Evolutionary conservation across 2,113 vertebrate species (phyloP).

Genomic region (Stictonetta naevosa): DNA sequence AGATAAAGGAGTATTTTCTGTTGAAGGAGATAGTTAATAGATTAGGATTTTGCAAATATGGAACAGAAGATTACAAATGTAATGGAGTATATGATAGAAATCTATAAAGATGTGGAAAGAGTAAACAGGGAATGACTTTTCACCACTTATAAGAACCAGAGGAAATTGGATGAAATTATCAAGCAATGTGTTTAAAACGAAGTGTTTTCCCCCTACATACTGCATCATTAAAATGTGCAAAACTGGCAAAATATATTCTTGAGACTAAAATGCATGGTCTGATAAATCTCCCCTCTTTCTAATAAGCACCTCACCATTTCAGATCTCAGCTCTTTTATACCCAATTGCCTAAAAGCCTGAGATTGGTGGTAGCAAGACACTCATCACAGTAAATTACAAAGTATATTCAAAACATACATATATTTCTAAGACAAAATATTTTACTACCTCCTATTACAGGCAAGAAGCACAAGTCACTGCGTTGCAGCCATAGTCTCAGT

Average conservation of each 20-base stretch:
- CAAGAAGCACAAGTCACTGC: neutral
- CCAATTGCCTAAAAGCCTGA: neutral
- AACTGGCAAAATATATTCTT: neutral
- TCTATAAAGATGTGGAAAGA: neutral
- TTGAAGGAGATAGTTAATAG: neutral
- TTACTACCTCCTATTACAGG: neutral
- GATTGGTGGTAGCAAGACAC: too few relatives aligned
- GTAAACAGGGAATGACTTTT: neutral
- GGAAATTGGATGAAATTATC: neutral
- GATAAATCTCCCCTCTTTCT: neutral
- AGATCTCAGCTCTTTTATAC: neutral
- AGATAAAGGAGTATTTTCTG: neutral
- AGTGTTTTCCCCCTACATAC: neutral
- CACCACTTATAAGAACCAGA: neutral
- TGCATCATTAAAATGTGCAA: neutral
- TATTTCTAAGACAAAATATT: neutral
- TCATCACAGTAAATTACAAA: neutral
- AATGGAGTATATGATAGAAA: neutral
- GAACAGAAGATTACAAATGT: neutral
- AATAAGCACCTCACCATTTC: neutral
- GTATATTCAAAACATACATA: neutral
- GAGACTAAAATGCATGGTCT: neutral
- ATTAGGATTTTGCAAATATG: neutral
- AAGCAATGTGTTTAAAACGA: neutral
- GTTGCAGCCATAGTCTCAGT: neutral